Evolutionary conservation across 2,797 vertebrate genomes (phyloP).

Genomic region (Ctenosaura bakeri): DNA sequence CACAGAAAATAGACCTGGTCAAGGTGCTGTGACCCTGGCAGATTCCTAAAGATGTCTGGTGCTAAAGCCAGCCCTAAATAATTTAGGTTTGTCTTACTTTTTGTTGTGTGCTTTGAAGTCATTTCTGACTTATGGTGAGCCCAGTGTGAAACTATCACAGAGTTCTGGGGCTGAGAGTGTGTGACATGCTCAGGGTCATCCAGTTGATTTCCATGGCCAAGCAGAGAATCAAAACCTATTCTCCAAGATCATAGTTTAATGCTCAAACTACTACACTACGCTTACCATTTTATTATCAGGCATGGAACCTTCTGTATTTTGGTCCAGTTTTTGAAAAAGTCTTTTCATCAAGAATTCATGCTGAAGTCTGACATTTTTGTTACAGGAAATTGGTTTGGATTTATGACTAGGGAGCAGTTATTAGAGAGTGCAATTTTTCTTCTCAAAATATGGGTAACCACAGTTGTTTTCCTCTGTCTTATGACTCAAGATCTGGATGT

Average conservation of each 20-base stretch:
- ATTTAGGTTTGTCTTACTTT: neutral
- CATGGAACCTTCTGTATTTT: neutral
- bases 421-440: conserved; percentile 32
- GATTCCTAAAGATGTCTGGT: neutral
- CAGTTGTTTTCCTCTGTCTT: conserved; percentile 19
- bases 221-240: no score
- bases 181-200: no score
- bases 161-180: no score
- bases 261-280: no score
- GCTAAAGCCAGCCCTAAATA: neutral
- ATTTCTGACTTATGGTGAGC: no score
- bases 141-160: no score
- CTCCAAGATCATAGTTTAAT: no score
- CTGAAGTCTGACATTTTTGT: conserved; percentile 31
- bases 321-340: conserved; percentile 11
- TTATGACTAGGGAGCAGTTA: conserved; percentile 13
- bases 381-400: conserved; percentile 37
- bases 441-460: conserved; percentile 20
- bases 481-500: conserved; percentile 10
- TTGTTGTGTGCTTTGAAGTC: no score
- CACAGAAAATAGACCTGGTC: no score
- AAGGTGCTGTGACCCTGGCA: neutral
- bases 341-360: conserved; percentile 9
- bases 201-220: no score
- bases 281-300: neutral